Evolutionary conservation across 2,888 invertebrate species (phyloP), one percentile per base, ranked within the genome.

Genomic region (Coelogynopora nodosa): DNA sequence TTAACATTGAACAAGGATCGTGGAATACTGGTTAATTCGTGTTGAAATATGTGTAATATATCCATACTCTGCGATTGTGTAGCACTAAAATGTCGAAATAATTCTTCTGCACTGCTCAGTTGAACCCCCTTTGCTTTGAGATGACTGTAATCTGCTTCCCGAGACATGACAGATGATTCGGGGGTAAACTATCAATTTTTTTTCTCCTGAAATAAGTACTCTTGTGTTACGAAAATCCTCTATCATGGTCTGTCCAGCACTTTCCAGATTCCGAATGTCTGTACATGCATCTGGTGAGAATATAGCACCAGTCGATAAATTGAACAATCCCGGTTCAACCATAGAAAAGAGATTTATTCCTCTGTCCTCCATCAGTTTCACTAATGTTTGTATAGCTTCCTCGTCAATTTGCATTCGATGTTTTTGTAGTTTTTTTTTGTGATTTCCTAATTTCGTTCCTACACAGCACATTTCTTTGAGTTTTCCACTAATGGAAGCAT

Each of bases 391-490:
- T 49, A 49, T 49, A 49, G 74, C 27, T 74, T 74, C 74, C 74
- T 74, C 74, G 74, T 74, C 74, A 74, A 26, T 74, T 74, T 74
- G 74, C 74, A 74, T 74, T 13, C 74, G 74, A 74, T 74, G 18
- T 74, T 74, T 74, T 23, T 23, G 49, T 49, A 13, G 5, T n/a
- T 13, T 74, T 74, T 86, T 26, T 83, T 86, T 82, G 13, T 29
- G 29, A 30, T 26, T 84, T 30, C 82, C 23, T 29, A 83, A 27
- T 13, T 18, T 30, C n/a, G 30, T 30, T 30, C 30, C 29, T n/a
- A 67, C 30, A 30, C 84, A 84, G 67, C 82, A 81, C 85, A 88
- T 80, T 30, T 85, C 30, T 27, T 84, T 82, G n/a, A 85, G 87
- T 30, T 87, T 18, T 28, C 82, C 13, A 26, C 29, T 30, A 67